Evolutionary conservation across 2,113 vertebrate species (phyloP).

Genomic region (Triplophysa siluroides): DNA sequence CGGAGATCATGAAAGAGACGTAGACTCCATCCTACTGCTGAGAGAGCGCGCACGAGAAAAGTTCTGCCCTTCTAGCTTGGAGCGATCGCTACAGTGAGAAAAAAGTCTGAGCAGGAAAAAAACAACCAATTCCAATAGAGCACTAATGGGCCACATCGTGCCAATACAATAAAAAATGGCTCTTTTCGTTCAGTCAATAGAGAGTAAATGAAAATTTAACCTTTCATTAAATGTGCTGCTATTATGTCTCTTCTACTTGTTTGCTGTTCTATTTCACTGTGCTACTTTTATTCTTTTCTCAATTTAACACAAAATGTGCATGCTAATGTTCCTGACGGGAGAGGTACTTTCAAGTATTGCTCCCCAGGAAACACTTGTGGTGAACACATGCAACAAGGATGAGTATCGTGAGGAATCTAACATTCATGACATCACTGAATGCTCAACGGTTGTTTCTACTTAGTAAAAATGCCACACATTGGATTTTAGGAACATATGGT

Average conservation of each 20-base stretch:
- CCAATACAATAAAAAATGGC: constrained; percentile 83
- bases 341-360: not conserved
- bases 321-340: constrained; percentile 46
- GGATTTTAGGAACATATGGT: too few relatives aligned
- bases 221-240: constrained; percentile 80
- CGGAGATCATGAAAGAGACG: constrained; percentile 52
- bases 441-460: not conserved
- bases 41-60: constrained; percentile 56
- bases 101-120: constrained; percentile 60
- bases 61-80: constrained; percentile 69
- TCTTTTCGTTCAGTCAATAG: constrained; percentile 81
- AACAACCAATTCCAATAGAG: constrained; percentile 78
- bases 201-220: constrained; percentile 82
- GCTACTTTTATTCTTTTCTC: constrained; percentile 58
- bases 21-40: constrained; percentile 48
- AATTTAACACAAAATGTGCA: constrained; percentile 61
- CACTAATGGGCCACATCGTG: constrained; percentile 84
- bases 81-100: constrained; percentile 72
- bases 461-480: not conserved
- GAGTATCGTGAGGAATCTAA: not conserved
- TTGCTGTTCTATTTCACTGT: constrained; percentile 69
- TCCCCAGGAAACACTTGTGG: not conserved
- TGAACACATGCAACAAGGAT: not conserved
- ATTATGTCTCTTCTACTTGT: constrained; percentile 73
- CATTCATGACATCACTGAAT: not conserved